Conservation (phyloP, 1,140 invertebrate species). For the Andrena cerasifolii region DNA sequence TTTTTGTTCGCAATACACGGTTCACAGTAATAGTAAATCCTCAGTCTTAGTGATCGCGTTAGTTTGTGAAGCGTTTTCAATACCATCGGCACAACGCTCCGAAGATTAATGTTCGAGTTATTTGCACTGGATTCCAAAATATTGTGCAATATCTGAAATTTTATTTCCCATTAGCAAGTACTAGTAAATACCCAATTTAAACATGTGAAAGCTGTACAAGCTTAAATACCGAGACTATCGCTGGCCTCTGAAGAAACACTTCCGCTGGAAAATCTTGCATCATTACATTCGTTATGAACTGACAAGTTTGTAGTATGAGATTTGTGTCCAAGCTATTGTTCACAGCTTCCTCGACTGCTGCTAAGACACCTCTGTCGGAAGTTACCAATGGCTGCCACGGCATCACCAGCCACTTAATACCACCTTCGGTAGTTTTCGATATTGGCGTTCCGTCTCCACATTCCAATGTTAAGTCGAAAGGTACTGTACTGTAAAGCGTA, state of each 20-base stretch:
- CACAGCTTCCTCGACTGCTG: conserved; percentile 83
- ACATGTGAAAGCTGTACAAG: not conserved
- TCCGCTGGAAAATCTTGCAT: conserved; percentile 87
- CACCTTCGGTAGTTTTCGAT: conserved; percentile 70
- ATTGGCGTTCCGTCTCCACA: conserved; percentile 55
- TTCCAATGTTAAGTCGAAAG: conserved; percentile 65
- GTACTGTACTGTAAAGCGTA: conserved; percentile 62
- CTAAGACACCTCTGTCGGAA: conserved; percentile 83
- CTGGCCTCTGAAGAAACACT: conserved; percentile 86
- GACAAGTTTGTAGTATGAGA: conserved; percentile 82
- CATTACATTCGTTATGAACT: conserved; percentile 86
- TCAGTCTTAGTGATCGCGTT: conserved; percentile 78
- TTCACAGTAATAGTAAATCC: conserved; percentile 82
- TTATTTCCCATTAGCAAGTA: conserved; percentile 33
- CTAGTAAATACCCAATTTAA: conserved; percentile 30
- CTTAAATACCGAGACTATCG: conserved; percentile 80
- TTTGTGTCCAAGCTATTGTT: conserved; percentile 74
- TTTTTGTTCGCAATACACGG: conserved; percentile 81
- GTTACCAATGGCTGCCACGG: conserved; percentile 84
- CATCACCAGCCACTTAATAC: conserved; percentile 82
- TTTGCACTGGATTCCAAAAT: conserved; percentile 66
- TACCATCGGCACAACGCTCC: conserved; percentile 70
- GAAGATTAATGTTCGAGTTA: conserved; percentile 47
- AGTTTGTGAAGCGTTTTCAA: conserved; percentile 80
- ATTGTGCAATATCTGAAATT: conserved; percentile 72